Percentiles rank a stretch among this genome's conserved stretches.
phyloP scores from a whole-genome alignment of 2,113 vertebrate species.

The Pedetes capensis region DNA sequence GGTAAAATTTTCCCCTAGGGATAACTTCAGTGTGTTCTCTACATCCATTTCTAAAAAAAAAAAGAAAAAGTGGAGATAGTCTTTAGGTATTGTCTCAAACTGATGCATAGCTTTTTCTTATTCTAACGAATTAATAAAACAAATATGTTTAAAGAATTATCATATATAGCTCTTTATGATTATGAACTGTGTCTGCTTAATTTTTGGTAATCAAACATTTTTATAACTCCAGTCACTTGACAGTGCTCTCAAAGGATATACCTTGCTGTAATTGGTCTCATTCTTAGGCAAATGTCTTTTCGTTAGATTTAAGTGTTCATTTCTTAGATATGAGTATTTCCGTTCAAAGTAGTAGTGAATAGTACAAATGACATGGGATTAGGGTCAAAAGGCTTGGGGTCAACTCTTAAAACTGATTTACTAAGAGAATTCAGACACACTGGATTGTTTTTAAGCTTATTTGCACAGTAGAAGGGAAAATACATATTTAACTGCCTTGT shows the following conservation, averaged over 20 bases:
- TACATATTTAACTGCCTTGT: neutral
- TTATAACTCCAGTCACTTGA: constrained; percentile 42
- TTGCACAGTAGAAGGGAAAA: neutral
- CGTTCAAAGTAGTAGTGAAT: neutral
- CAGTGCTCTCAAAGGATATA: constrained; percentile 28
- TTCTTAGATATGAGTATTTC: constrained; percentile 4
- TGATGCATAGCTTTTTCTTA: neutral
- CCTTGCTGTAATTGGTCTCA: neutral
- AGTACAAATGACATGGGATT: constrained; percentile 10
- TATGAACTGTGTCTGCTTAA: constrained; percentile 17
- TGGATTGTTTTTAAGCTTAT: neutral
- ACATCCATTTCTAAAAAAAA: constrained; percentile 34
- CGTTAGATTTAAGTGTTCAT: neutral
- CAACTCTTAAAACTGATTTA: constrained; percentile 19
- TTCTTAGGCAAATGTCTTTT: constrained; percentile 13
- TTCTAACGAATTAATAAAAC: constrained; percentile 58
- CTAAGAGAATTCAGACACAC: neutral
- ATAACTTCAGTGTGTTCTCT: constrained; percentile 30
- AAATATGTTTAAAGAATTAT: constrained; percentile 51
- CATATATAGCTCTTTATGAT: constrained; percentile 26
- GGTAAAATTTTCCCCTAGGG: constrained; percentile 41
- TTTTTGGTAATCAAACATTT: constrained; percentile 49
- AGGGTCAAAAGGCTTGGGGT: neutral
- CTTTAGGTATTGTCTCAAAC: constrained; percentile 32
- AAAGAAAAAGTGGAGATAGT: constrained; percentile 19